Evolutionary conservation across 2,113 vertebrate genomes (phyloP).

Genomic region (Upupa epops): DNA sequence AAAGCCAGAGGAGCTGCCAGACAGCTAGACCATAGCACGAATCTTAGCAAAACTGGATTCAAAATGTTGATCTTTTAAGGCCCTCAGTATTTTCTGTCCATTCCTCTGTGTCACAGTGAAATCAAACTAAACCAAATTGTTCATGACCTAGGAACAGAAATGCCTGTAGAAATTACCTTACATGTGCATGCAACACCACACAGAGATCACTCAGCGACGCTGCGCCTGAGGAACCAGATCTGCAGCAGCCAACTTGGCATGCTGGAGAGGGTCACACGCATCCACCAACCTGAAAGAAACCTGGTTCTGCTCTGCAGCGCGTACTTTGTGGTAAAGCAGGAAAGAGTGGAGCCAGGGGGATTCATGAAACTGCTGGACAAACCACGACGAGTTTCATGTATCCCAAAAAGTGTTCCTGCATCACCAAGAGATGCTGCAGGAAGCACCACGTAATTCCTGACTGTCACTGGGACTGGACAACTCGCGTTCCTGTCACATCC

Average conservation of each 20-base stretch:
- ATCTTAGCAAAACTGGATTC: background rate
- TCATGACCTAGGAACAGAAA: background rate
- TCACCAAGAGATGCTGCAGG: background rate
- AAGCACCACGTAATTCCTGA: background rate
- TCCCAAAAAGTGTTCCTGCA: background rate
- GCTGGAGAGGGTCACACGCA: background rate
- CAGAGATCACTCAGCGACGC: background rate
- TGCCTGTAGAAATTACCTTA: background rate
- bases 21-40: background rate
- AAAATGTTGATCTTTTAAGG: background rate
- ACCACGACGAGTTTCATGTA: background rate
- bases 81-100: background rate
- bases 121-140: background rate
- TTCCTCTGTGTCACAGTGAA: background rate
- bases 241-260: background rate
- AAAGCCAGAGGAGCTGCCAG: background rate
- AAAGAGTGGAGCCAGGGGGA: background rate
- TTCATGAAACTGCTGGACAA: background rate
- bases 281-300: fast-evolving
- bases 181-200: background rate
- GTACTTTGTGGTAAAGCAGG: background rate
- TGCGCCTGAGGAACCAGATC: background rate
- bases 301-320: background rate
- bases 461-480: background rate
- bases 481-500: background rate